These are phyloP conservation scores for Ylistrum balloti DNA, from an alignment of 1,140 invertebrate species.

Conservation along the genomic window DNA sequence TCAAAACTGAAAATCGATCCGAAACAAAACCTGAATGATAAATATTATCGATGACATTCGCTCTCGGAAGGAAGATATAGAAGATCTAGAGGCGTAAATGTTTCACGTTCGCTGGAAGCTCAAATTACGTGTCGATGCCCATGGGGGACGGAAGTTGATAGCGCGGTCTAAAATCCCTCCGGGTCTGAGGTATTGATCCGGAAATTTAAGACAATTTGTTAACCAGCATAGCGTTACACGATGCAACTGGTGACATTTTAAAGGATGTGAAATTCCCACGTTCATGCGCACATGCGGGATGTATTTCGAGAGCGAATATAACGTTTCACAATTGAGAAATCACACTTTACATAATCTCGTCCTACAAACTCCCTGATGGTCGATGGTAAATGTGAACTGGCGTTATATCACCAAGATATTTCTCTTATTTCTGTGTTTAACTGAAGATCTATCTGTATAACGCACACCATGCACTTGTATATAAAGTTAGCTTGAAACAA, in stretches of 20 bases:
- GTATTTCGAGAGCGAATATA: slow-evolving; percentile 13
- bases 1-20: not conserved
- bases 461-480: too few relatives aligned
- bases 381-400: not conserved
- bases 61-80: not conserved
- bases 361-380: not conserved
- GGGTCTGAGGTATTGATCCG: slow-evolving; percentile 28
- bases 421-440: too few relatives aligned
- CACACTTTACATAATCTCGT: not conserved
- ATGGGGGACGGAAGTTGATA: slow-evolving; percentile 14
- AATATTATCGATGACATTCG: not conserved
- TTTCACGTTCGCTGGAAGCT: not conserved
- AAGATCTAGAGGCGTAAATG: not conserved
- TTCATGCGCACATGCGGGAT: slow-evolving; percentile 12
- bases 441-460: too few relatives aligned
- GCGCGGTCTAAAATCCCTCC: slow-evolving; percentile 31
- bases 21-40: not conserved
- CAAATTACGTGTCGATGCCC: slow-evolving; percentile 1
- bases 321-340: not conserved
- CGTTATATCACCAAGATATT: not conserved
- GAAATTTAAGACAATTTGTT: slow-evolving; percentile 40
- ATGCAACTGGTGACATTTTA: slow-evolving; percentile 38
- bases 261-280: slow-evolving; percentile 38
- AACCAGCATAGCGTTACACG: slow-evolving; percentile 31
- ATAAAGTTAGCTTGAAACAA: too few relatives aligned